Evolutionary conservation across 2,113 vertebrate species (phyloP), one percentile per base, ranked within the genome.

Genomic region (Nycticebus coucang): DNA sequence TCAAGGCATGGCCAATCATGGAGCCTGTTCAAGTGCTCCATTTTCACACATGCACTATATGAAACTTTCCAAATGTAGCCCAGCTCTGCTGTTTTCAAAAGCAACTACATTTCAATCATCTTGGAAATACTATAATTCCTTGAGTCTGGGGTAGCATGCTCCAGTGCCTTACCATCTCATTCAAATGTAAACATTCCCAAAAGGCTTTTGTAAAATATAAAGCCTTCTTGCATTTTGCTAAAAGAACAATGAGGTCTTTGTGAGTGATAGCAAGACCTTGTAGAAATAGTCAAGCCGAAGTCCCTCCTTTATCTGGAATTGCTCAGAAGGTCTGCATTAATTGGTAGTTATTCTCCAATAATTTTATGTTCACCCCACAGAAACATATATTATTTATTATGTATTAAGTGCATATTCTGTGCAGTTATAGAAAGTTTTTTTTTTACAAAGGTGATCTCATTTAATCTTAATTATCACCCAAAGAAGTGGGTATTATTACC

Each of bases 171-270:
- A 30, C 19, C 24, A 89, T 68, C 18, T 26, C 75, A n/a, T 62
- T 60, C 82, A 57, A 91, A 87, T n/a, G 13, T 28, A 92, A 93
- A 81, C 50, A 83, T 33, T 81, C 88, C 50, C 84, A 12, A 62
- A 95, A 89, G 75, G 60, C 87, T 87, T 89, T 75, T 71, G 41
- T 74, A 93, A 64, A 74, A 15, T 81, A 55, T 64, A 95, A 85
- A 83, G 82, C 2, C 45, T 93, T 95, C 62, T 84, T 90, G 69
- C 4, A 6, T 90, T 95, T 71, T 89, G 45, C 68, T 92, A 57
- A 19, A 15, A 95, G 90, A 95, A 78, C 62, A 88, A 88, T 60
- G 37, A 21, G 1, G 8, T 35, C 59, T 93, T 85, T 64, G 41
- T 94, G 93, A 94, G 62, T 45, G 30, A 90, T 7, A 89, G 28